Conservation (phyloP, 2,113 vertebrate genomes). For the Lynx canadensis region DNA sequence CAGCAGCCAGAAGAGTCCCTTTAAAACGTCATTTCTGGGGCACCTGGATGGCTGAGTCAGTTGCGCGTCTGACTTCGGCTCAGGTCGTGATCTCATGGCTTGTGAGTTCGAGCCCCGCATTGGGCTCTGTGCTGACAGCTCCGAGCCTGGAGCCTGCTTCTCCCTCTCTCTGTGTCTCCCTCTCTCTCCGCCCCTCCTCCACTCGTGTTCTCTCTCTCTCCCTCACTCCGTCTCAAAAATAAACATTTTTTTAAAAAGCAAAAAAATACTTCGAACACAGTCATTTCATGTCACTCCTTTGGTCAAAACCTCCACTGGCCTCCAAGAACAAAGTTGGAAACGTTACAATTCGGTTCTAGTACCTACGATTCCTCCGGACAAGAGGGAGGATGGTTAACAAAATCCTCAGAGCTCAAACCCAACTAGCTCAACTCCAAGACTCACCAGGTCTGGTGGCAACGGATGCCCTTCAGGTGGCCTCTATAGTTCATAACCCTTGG, state of each 20-base stretch:
- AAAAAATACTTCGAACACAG: background rate
- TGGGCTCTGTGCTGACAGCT: too few species aligned
- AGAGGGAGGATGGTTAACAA: background rate
- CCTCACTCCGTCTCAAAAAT: too few species aligned
- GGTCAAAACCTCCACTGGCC: background rate
- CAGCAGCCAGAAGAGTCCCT: background rate
- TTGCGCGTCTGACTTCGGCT: too few species aligned
- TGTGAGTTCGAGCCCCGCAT: too few species aligned
- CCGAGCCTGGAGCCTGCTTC: too few species aligned
- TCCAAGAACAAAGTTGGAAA: conserved; percentile 8
- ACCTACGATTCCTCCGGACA: background rate
- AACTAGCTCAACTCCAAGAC: background rate
- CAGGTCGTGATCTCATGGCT: too few species aligned
- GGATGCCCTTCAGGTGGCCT: background rate
- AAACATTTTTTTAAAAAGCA: too few species aligned
- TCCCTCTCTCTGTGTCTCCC: too few species aligned
- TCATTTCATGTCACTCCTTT: background rate
- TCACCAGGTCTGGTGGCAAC: background rate
- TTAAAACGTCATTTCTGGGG: background rate
- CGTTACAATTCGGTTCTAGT: background rate
- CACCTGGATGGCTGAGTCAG: too few species aligned
- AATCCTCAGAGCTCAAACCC: background rate
- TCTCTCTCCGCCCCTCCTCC: too few species aligned
- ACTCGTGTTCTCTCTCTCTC: too few species aligned
- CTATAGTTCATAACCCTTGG: background rate